A percentile compares a stretch with the other conserved stretches of the same genome.
Evolutionary conservation across 1,140 invertebrate species (phyloP).

Genomic region (Phymastichus coffea): DNA sequence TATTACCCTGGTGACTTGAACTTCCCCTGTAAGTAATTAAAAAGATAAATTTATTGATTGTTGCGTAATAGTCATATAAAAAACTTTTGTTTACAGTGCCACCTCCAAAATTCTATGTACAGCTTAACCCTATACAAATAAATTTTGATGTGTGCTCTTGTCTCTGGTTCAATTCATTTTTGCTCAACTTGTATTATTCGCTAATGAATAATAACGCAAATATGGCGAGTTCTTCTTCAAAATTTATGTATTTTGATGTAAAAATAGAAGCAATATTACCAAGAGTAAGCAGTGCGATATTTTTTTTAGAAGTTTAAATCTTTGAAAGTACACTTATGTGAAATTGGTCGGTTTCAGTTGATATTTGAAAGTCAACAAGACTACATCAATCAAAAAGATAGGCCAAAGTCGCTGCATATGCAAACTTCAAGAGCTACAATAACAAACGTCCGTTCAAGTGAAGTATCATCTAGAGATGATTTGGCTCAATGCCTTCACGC

Average conservation of each 20-base stretch:
- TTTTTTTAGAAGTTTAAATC: slow-evolving; percentile 22
- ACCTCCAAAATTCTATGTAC: slow-evolving; percentile 86
- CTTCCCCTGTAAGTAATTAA: slow-evolving; percentile 79
- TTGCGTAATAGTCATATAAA: too few species aligned
- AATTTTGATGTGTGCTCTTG: slow-evolving; percentile 82
- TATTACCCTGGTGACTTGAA: slow-evolving; percentile 93
- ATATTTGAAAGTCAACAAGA: slow-evolving; percentile 71
- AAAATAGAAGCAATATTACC: slow-evolving; percentile 89
- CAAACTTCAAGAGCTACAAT: slow-evolving; percentile 78
- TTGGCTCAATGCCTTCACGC: slow-evolving; percentile 72
- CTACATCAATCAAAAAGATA: slow-evolving; percentile 73
- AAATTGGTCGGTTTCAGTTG: slow-evolving; percentile 57
- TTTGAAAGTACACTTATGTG: slow-evolving; percentile 36
- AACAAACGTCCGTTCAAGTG: slow-evolving; percentile 75
- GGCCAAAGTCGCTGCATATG: slow-evolving; percentile 78
- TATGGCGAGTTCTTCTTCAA: slow-evolving; percentile 41
- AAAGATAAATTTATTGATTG: slow-evolving; percentile 7
- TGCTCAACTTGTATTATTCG: slow-evolving; percentile 80
- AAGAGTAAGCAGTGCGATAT: too few species aligned
- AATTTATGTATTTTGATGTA: slow-evolving; percentile 78
- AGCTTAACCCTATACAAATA: slow-evolving; percentile 85
- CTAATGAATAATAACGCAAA: slow-evolving; percentile 58
- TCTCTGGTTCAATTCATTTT: slow-evolving; percentile 93
- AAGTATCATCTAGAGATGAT: slow-evolving; percentile 69
- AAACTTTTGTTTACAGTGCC: slow-evolving; percentile 69